These are phyloP conservation scores for Holothuria leucospilota DNA, from an alignment of 53 echinoderm and acorn worm species.

Conservation along the genomic window DNA sequence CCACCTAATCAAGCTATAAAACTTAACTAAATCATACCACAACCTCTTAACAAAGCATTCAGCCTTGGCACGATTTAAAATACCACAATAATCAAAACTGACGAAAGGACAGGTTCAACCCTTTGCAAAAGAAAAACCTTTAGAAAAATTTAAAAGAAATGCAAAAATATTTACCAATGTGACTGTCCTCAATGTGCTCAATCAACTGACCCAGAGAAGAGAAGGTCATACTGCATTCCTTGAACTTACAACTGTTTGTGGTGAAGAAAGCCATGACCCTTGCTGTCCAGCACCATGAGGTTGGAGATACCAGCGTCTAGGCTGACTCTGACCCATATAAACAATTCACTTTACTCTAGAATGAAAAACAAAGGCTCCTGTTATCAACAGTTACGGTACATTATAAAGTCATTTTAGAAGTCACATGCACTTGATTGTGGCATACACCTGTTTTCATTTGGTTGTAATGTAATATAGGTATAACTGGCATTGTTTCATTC, in stretches of 20 bases:
- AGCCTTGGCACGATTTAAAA: too few species aligned
- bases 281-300: not conserved
- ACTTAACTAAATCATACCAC: too few species aligned
- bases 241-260: constrained; percentile 95
- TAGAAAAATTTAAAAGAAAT: not conserved
- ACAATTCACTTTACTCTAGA: too few species aligned
- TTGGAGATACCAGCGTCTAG: not conserved
- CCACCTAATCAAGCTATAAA: too few species aligned
- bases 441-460: too few species aligned
- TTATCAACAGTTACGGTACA: too few species aligned
- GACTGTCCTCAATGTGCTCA: constrained; percentile 96
- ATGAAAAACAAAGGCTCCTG: too few species aligned
- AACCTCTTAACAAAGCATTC: too few species aligned
- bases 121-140: not conserved
- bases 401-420: too few species aligned
- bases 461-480: too few species aligned
- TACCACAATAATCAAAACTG: not conserved
- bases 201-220: constrained; percentile 89
- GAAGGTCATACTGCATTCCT: constrained; percentile 89
- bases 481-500: too few species aligned
- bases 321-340: constrained; percentile 1
- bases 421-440: too few species aligned
- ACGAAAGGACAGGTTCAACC: not conserved
- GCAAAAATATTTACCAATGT: constrained; percentile 77
- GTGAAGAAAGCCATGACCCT: constrained; percentile 93